A percentile compares a stretch with the other conserved stretches of the same genome.
Conservation (phyloP, 1,140 invertebrate species). For the Colletes gigas region DNA sequence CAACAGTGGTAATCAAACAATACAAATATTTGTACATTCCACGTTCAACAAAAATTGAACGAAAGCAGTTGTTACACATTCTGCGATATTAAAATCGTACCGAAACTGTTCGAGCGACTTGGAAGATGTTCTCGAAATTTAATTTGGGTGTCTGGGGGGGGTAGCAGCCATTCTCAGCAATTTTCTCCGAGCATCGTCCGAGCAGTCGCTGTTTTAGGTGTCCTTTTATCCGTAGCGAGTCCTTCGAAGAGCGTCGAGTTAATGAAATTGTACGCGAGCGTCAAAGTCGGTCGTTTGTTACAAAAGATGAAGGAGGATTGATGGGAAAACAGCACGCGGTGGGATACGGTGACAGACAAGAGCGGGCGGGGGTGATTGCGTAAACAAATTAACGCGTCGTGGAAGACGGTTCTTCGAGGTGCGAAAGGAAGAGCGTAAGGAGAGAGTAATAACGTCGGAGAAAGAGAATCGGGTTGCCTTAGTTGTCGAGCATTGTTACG, state of each 20-base stretch:
- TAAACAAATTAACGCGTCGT: conserved; percentile 65
- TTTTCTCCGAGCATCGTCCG: neutral
- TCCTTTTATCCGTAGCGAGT: neutral
- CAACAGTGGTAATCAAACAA: too few species aligned
- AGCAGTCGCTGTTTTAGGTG: neutral
- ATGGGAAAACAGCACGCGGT: conserved; percentile 15
- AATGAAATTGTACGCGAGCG: conserved; percentile 58
- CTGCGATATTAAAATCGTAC: too few species aligned
- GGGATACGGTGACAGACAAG: conserved; percentile 22
- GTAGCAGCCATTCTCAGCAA: neutral
- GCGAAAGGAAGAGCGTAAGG: neutral
- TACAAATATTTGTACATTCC: too few species aligned
- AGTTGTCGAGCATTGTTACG: conserved; percentile 2
- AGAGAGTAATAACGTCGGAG: neutral
- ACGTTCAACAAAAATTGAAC: too few species aligned
- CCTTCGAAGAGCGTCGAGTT: conserved; percentile 39
- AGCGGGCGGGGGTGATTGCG: conserved; percentile 48
- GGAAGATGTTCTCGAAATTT: too few species aligned
- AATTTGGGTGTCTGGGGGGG: too few species aligned
- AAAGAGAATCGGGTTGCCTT: conserved; percentile 33
- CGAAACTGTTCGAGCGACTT: too few species aligned
- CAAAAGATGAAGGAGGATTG: conserved; percentile 31
- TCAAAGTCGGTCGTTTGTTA: conserved; percentile 8
- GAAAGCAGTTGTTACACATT: too few species aligned
- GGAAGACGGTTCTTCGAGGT: conserved; percentile 27